Base-by-base conservation (phyloP, 2,797 vertebrate genomes). In the Pangasius mekongensis region DNA sequence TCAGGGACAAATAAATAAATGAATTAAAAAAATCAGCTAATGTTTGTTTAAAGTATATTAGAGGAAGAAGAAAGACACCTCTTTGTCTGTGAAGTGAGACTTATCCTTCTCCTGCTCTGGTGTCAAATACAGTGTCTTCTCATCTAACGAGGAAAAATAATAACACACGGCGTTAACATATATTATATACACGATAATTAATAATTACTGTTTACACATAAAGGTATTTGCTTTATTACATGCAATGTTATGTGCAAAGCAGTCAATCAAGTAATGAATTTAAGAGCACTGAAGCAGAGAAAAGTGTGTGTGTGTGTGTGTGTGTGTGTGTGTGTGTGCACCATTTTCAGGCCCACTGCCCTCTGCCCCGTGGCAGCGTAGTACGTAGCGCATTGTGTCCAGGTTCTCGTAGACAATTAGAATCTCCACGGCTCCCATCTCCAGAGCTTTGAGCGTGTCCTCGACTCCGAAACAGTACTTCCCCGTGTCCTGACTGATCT, bases 21-120 rank as follows among this genome's bases (percentile, higher is more conserved):
- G 8, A 36, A 14, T 2, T 71, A 33, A 76, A 1, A 22, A 5
- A 52, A 14, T 54, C 76, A 33, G 8, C 14, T 30, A 78, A 78
- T 33, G 76, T 33, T 22, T 80, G 0, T 30, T 3, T 77, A 54
- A 58, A 20, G 4, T 49, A 49, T n/a, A 49, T 76, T 30, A 33
- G 2, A 5, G 6, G 2, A 39, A 60, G 30, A 82, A 81, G 30
- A 60, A 27, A 60, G 36, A 90, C 93, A 99, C 99, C 98, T 99
- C 99, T 95, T 99, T 99, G 94, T 99, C 99, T 96, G 97, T 99
- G 95, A 99, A 99, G 94, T 99, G 98, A 91, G 98, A 99, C 94
- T 99, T 99, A 95, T 99, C 99, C 95, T 99, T 99, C 95, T 99
- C 98, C 91, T 99, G 98, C 91, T 99, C 98, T 91, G 98, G 98